Evolutionary conservation across 2,888 invertebrate species (phyloP).

Genomic region (Parnassius apollo): DNA sequence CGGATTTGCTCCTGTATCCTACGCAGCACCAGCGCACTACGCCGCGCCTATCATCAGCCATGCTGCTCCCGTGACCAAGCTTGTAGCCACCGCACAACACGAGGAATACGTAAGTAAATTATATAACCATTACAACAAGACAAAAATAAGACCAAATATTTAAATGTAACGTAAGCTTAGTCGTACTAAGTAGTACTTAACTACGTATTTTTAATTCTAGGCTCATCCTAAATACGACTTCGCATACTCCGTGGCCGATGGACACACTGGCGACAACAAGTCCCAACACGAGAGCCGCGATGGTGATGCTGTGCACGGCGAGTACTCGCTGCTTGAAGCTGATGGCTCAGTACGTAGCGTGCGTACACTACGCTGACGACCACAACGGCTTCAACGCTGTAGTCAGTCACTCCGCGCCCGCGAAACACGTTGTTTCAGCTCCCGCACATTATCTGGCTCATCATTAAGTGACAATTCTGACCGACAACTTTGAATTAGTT

Average conservation of each 20-base stretch:
- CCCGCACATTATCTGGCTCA: conserved; percentile 28
- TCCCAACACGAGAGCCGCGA: conserved; percentile 77
- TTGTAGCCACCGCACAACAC: conserved; percentile 42
- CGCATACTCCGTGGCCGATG: conserved; percentile 78
- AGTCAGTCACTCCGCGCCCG: conserved; percentile 36
- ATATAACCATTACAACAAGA: not conserved
- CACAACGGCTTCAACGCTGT: conserved; percentile 57
- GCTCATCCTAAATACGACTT: conserved; percentile 78
- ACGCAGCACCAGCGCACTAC: conserved; percentile 38
- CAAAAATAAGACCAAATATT: not conserved
- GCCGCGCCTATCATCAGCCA: conserved; percentile 41
- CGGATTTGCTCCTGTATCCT: conserved; percentile 42
- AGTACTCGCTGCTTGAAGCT: conserved; percentile 60
- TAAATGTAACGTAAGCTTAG: too few species aligned
- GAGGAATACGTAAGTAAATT: conserved; percentile 27
- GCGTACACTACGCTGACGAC: conserved; percentile 68
- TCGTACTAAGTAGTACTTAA: too few species aligned
- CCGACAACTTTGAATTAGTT: too few species aligned
- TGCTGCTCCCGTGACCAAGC: conserved; percentile 38
- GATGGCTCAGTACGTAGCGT: conserved; percentile 75
- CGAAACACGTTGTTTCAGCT: conserved; percentile 32
- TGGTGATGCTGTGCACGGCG: conserved; percentile 81
- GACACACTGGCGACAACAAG: conserved; percentile 81
- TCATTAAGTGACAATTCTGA: conserved; percentile 23
- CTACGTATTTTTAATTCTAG: conserved; percentile 37